These are phyloP conservation scores for Myotis myotis DNA, from an alignment of 2,797 vertebrate genomes.

Conservation along the genomic window DNA sequence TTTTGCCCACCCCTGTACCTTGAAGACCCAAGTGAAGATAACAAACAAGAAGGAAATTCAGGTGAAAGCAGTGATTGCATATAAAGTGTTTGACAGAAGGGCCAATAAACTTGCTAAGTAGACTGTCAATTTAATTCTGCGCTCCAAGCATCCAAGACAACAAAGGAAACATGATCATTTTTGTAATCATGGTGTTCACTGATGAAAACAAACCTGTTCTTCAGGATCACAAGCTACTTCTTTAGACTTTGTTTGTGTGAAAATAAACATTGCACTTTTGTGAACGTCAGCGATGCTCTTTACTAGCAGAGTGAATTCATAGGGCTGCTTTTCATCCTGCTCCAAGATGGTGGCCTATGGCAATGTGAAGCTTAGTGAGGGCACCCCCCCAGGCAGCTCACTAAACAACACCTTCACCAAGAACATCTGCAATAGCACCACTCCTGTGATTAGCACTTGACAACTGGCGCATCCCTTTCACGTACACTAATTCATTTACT, in stretches of 20 bases:
- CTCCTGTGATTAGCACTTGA: too few relatives aligned
- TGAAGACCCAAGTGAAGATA: not conserved
- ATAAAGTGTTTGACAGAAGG: not conserved
- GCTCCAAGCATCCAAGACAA: not conserved
- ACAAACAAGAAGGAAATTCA: not conserved
- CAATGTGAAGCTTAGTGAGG: not conserved
- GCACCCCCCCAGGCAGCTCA: not conserved
- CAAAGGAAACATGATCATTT: not conserved
- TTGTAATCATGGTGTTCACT: not conserved
- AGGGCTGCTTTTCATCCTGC: not conserved
- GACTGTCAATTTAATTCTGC: not conserved
- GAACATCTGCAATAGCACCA: not conserved
- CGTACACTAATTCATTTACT: not conserved
- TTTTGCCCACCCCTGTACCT: not conserved
- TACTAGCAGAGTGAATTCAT: not conserved
- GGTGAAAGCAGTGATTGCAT: not conserved
- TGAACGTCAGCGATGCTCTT: not conserved
- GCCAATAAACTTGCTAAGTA: not conserved
- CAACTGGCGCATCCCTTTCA: not conserved
- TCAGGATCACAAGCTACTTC: not conserved
- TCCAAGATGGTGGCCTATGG: not conserved
- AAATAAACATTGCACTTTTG: not conserved
- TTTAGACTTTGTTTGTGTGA: not conserved
- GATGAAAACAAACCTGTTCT: not conserved
- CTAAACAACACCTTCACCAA: not conserved